Evolutionary conservation across 2,888 invertebrate species (phyloP).

Genomic region (Ormyrus pomaceus): DNA sequence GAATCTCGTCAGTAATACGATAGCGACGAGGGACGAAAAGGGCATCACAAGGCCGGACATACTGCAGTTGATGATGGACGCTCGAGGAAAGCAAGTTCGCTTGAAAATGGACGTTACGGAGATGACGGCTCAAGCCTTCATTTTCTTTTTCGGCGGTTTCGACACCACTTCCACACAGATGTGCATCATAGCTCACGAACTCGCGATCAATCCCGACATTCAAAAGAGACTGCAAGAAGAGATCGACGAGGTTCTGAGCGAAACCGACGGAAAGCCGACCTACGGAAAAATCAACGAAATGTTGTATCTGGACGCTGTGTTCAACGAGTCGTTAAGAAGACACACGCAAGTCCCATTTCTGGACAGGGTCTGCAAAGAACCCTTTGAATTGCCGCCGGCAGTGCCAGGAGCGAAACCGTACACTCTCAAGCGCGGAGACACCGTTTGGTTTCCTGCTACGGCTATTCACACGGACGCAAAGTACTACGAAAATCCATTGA

Average conservation of each 20-base stretch:
- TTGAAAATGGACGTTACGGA: conserved; percentile 67
- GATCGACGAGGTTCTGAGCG: conserved; percentile 64
- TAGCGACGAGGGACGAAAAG: conserved; percentile 60
- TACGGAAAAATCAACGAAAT: conserved; percentile 75
- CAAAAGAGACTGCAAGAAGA: conserved; percentile 70
- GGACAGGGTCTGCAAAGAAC: conserved; percentile 67
- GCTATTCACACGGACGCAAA: conserved; percentile 71
- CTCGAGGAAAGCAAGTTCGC: conserved; percentile 54
- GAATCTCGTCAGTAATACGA: conserved; percentile 57
- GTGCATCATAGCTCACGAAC: conserved; percentile 22
- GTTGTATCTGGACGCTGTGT: conserved; percentile 76
- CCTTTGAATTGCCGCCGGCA: conserved; percentile 68
- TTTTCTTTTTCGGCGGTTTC: conserved; percentile 70
- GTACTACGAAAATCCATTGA: conserved; percentile 71
- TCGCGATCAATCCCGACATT: conserved; percentile 5
- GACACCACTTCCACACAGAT: conserved; percentile 61
- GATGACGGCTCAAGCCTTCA: conserved; percentile 76
- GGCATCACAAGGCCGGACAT: conserved; percentile 77
- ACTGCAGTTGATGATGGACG: conserved; percentile 79
- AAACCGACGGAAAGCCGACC: conserved; percentile 69
- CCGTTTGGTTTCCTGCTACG: conserved; percentile 68
- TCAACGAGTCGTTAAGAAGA: conserved; percentile 63
- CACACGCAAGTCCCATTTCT: conserved; percentile 46
- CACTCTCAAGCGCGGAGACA: conserved; percentile 65
- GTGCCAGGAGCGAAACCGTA: conserved; percentile 66